A percentile compares a stretch with the other conserved stretches of the same genome.
Evolutionary conservation across 2,888 invertebrate genomes (phyloP).

Genomic region (Chironomus tentans): DNA sequence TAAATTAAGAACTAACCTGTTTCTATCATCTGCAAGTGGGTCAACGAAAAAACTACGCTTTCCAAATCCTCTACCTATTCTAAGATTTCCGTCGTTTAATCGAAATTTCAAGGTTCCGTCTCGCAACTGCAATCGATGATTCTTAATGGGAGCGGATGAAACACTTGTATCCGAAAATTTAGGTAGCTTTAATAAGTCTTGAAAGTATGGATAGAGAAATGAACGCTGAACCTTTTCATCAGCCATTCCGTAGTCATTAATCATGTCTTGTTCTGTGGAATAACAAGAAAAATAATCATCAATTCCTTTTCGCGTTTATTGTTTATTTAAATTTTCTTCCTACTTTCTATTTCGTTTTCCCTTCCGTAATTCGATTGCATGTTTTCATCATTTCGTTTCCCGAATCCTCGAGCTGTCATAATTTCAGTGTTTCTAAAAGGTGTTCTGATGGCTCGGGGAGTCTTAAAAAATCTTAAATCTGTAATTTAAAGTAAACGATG

Average conservation of each 20-base stretch:
- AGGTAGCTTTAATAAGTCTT: neutral
- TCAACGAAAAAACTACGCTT: slow-evolving; percentile 9
- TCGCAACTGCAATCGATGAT: slow-evolving; percentile 9
- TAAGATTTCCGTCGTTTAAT: slow-evolving; percentile 16
- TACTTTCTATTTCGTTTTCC: neutral
- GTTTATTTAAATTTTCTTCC: neutral
- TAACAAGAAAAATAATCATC: neutral
- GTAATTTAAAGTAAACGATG: neutral
- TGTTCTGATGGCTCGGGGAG: slow-evolving; percentile 32
- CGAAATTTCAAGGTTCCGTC: slow-evolving; percentile 16
- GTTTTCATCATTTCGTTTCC: slow-evolving; percentile 31
- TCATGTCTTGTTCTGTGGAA: neutral
- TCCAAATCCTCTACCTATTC: slow-evolving; percentile 23
- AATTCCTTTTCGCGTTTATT: neutral
- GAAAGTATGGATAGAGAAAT: neutral
- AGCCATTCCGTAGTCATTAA: neutral
- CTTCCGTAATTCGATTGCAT: neutral
- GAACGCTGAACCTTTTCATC: neutral
- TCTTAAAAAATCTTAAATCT: slow-evolving; percentile 28
- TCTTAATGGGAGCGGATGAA: neutral
- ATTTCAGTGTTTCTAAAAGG: slow-evolving; percentile 33
- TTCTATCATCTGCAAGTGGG: neutral
- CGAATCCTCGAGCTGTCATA: slow-evolving; percentile 34
- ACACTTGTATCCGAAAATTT: neutral
- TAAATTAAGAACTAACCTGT: neutral